These are phyloP conservation scores for Synergus umbraculus DNA, from an alignment of 2,888 invertebrate species.

Conservation along the genomic window DNA sequence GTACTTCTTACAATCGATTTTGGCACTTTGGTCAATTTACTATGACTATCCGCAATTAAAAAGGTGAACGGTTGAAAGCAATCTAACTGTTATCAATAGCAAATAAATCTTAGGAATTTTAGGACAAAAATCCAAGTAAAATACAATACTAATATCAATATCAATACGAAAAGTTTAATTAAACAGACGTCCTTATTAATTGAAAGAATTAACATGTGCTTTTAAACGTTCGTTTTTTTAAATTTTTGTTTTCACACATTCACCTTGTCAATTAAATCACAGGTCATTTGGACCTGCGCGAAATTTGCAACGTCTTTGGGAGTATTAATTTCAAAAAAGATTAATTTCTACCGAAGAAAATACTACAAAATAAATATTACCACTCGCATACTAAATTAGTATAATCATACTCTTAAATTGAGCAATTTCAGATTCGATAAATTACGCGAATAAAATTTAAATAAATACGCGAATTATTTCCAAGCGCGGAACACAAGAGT, in stretches of 20 bases:
- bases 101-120: constrained; percentile 42
- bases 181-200: constrained; percentile 19
- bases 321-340: constrained; percentile 17
- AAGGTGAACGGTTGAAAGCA: constrained; percentile 37
- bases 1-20: constrained; percentile 42
- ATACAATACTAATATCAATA: constrained; percentile 45
- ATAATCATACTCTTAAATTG: constrained; percentile 14
- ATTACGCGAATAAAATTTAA: constrained; percentile 40
- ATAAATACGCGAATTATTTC: constrained; percentile 6
- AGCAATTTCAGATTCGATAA: constrained; percentile 46
- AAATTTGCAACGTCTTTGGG: constrained; percentile 47
- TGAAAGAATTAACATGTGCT: background rate
- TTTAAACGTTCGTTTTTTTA: constrained; percentile 25
- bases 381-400: constrained; percentile 7
- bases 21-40: constrained; percentile 35
- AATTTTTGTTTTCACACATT: constrained; percentile 41
- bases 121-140: constrained; percentile 40
- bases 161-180: constrained; percentile 45
- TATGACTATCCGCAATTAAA: constrained; percentile 35
- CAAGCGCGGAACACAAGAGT: constrained; percentile 36
- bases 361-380: constrained; percentile 34
- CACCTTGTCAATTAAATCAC: constrained; percentile 38
- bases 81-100: constrained; percentile 4
- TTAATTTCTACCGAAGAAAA: constrained; percentile 22
- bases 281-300: constrained; percentile 34